phyloP scores from a whole-genome alignment of 1,140 invertebrate genomes.

The Solen grandis region DNA sequence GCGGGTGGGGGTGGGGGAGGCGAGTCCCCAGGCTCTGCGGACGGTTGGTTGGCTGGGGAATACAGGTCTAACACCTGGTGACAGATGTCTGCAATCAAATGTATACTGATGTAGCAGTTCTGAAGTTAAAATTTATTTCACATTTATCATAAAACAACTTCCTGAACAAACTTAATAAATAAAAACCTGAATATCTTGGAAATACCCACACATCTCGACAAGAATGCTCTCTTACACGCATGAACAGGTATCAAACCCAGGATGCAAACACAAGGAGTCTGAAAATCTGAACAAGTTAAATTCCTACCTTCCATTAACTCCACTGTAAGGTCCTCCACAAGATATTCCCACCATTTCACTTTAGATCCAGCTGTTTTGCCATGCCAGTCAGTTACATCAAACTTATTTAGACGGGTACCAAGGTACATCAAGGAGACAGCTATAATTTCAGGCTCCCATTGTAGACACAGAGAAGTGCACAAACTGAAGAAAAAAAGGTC shows the following conservation, averaged over 20 bases:
- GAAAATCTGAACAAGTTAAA: too few relatives aligned
- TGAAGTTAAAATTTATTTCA: too few relatives aligned
- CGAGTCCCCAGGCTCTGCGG: constrained; percentile 51
- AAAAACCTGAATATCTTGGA: too few relatives aligned
- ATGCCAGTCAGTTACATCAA: constrained; percentile 93
- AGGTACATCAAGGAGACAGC: constrained; percentile 98
- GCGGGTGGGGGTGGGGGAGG: constrained; percentile 62
- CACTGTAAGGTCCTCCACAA: constrained; percentile 97
- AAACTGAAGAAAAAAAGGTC: constrained; percentile 85
- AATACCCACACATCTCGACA: too few relatives aligned
- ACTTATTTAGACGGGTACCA: constrained; percentile 92
- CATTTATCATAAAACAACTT: too few relatives aligned
- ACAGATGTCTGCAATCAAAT: constrained; percentile 90
- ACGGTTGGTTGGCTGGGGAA: constrained; percentile 65
- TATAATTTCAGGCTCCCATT: constrained; percentile 99
- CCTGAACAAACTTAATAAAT: too few relatives aligned
- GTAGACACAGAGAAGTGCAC: constrained; percentile 97
- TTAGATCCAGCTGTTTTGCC: constrained; percentile 86
- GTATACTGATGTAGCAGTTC: too few relatives aligned
- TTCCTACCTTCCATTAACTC: constrained; percentile 93
- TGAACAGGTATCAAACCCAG: too few relatives aligned
- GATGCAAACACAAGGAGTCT: too few relatives aligned
- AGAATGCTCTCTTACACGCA: too few relatives aligned
- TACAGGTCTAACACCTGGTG: constrained; percentile 94
- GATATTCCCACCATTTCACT: constrained; percentile 98